Base-by-base conservation (phyloP, 2,888 invertebrate genomes). In the Cloeon dipterum region DNA sequence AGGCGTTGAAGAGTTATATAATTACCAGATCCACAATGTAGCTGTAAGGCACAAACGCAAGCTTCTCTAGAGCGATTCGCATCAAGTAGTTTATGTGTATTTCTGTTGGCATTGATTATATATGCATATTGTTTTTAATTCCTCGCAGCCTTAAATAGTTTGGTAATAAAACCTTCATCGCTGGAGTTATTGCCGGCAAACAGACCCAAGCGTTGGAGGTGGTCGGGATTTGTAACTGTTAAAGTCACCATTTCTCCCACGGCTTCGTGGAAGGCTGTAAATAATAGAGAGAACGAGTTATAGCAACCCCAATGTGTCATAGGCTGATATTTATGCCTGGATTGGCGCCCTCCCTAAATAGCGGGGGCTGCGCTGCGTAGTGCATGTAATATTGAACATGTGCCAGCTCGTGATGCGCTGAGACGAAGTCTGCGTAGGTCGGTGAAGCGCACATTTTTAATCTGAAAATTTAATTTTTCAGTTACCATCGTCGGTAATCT, bases 401-500 rank as follows among this genome's bases (percentile, higher is more conserved):
- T 0, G 79, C 72, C 74, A 83, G 76, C 58, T 83, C 82, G 46
- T 81, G 81, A 50, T 83, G 82, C 0, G 74, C 70, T 0, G 75
- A 74, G 17, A 81, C 58, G 26, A 83, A 58, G 52, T 81, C 76
- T 13, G 75, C 72, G 68, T 75, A 72, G 4, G 71, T 73, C 4
- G 79, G 68, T 49, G 73, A 71, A 0, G 82, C 81, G 50, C 83
- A 85, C 51, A 79, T 78, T 46, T 82, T 83, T 42, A 83, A 79
- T 48, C 79, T 76, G 52, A 23, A 23, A 23, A 23, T 23, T 23
- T n/a, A n/a, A n/a, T n/a, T n/a, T n/a, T n/a, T n/a, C n/a, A n/a
- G n/a, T n/a, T n/a, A n/a, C n/a, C 25, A n/a, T n/a, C n/a, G n/a
- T n/a, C n/a, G n/a, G n/a, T n/a, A n/a, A n/a, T n/a, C n/a, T n/a